phyloP scores from a whole-genome alignment of 2,888 invertebrate species.

The Aproaerema taeniolella region DNA sequence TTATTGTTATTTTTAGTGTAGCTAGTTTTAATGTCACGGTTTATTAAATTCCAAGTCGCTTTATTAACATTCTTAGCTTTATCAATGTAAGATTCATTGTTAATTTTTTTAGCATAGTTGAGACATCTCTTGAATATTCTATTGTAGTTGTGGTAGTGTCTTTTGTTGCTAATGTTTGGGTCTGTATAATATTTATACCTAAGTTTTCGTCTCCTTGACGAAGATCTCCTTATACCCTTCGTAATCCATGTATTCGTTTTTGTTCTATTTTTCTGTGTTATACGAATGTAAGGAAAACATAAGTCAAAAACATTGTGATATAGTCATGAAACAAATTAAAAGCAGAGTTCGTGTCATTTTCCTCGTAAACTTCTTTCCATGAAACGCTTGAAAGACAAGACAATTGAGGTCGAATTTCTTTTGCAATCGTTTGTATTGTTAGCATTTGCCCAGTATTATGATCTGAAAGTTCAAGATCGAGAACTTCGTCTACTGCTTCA shows the following conservation, averaged over 20 bases:
- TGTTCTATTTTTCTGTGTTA: not conserved
- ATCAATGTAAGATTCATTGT: not conserved
- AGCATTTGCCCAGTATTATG: not conserved
- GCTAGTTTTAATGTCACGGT: not conserved
- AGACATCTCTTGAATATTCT: not conserved
- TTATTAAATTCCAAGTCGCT: not conserved
- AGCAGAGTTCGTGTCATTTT: not conserved
- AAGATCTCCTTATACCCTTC: not conserved
- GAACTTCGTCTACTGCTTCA: not conserved
- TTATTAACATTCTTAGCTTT: not conserved
- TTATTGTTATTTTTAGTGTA: not conserved
- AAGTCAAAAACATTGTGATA: not conserved
- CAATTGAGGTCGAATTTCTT: not conserved
- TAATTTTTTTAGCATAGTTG: not conserved
- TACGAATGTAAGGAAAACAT: not conserved
- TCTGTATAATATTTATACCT: not conserved
- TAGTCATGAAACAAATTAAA: not conserved
- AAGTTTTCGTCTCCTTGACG: not conserved
- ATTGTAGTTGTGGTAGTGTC: constrained; percentile 16
- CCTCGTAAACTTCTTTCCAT: not conserved
- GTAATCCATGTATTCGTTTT: not conserved
- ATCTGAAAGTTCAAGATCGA: not conserved
- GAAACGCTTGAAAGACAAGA: too few species aligned
- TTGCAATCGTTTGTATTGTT: not conserved
- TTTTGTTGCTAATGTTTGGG: not conserved